Percentiles rank a stretch among this genome's conserved stretches.
Evolutionary conservation across 2,113 vertebrate species (phyloP).

Genomic region (Syngnathus typhle): DNA sequence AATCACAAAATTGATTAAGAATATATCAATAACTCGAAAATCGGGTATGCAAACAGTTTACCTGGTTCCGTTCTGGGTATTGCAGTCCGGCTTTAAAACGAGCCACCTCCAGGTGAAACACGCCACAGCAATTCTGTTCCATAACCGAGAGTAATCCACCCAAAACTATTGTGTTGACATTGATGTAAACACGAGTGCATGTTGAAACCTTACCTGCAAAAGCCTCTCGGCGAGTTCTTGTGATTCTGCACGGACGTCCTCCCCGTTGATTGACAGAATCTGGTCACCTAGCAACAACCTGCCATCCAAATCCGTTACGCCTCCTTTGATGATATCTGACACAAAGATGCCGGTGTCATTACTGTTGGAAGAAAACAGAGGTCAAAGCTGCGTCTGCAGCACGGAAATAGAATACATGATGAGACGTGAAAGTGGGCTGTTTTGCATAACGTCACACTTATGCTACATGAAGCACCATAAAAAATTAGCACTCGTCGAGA

Average conservation of each 20-base stretch:
- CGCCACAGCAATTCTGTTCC: slow-evolving; percentile 78
- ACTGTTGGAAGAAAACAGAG: slow-evolving; percentile 63
- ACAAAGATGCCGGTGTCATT: slow-evolving; percentile 94
- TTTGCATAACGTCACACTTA: slow-evolving; percentile 40
- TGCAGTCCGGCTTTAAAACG: slow-evolving; percentile 83
- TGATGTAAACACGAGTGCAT: not conserved
- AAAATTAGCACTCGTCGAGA: slow-evolving; percentile 2
- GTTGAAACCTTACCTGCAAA: slow-evolving; percentile 75
- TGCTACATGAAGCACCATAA: slow-evolving; percentile 5
- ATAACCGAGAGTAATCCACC: not conserved
- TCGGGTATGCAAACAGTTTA: slow-evolving; percentile 47
- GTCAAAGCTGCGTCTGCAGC: slow-evolving; percentile 36
- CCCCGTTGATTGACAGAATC: slow-evolving; percentile 86
- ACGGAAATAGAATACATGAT: slow-evolving; percentile 23
- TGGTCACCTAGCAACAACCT: slow-evolving; percentile 91
- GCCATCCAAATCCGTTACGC: slow-evolving; percentile 81
- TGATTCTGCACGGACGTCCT: slow-evolving; percentile 83
- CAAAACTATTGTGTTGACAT: not conserved
- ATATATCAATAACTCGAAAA: not conserved
- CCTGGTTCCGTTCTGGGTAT: slow-evolving; percentile 82
- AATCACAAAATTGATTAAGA: not conserved
- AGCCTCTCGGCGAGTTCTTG: slow-evolving; percentile 82
- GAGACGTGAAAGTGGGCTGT: slow-evolving; percentile 13
- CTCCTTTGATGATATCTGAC: slow-evolving; percentile 87
- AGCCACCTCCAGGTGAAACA: slow-evolving; percentile 83